Evolutionary conservation across 2,888 invertebrate genomes (phyloP), one percentile per base, ranked within the genome.

Genomic region (Tetragonisca angustula): DNA sequence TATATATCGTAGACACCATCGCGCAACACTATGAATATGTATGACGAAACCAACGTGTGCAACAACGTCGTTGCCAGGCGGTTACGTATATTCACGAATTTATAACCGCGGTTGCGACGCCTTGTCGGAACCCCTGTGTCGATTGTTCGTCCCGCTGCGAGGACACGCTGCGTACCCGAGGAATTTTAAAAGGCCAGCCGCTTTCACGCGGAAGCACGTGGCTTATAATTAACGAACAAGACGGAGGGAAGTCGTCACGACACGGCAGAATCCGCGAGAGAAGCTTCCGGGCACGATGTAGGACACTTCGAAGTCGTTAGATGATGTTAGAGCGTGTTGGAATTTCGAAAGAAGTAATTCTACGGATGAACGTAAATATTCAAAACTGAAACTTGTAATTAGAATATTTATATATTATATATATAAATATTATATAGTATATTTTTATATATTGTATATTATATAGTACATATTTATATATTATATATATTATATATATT

Each of bases 31-130:
- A 88, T 90, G 90, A 90, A 90, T 90, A 90, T 90, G 86, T 87
- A 90, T 90, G 83, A 27, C 24, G 49, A 56, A 79, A 87, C 81
- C 83, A 86, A 89, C 83, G 85, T 80, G 80, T 79, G 75, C 81
- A 86, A 78, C 79, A 69, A 67, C 81, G 82, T 86, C 81, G 81
- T 84, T 83, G 80, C 73, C 61, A 9, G 56, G 24, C 62, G 69
- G 79, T 90, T 89, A 88, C 82, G 82, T 89, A 90, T 90, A 90
- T 90, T 89, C 90, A 89, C 89, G 88, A 90, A 90, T 90, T 90
- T 89, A 90, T 89, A 89, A 90, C 81, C 82, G 82, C 64, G 76
- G 61, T 52, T 43, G 67, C 84, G 54, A 9, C 2, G 67, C 71
- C 78, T 69, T 82, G 89, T 80, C 79, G 76, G 43, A 70, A 21